Evolutionary conservation across 2,797 vertebrate species (phyloP), one percentile per base, ranked within the genome.

Genomic region (Oreortyx pictus): DNA sequence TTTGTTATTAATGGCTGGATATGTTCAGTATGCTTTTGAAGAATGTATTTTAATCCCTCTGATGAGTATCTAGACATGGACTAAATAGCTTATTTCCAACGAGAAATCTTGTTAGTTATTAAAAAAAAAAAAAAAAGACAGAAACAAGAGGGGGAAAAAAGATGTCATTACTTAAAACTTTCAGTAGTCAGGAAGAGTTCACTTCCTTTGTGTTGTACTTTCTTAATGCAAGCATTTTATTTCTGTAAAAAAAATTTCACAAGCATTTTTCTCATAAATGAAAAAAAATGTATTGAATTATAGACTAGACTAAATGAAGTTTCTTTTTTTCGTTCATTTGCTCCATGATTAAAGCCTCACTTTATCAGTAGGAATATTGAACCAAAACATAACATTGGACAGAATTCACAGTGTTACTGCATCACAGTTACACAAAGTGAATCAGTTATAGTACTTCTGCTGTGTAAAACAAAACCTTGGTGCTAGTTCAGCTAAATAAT

Each of bases 81-180:
- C 39, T 64, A 85, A 94, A 94, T 78, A 89, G 56, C 31, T 88
- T 43, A 92, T 91, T 92, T 92, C 90, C 85, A 66, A 76, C 46
- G 79, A 93, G 89, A 83, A 92, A 92, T 81, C 73, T 70, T 86
- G 76, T 17, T 78, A 44, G 49, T 29, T 44, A 7, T 29, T 59
- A 78, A n/a, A 70, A 2, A 5, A 19, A 29, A 7, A 67, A 33
- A 37, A 16, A 17, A 61, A 11, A 41, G 14, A 37, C 37, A 16
- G 49, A 29, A 7, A 17, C 6, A 19, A 15, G 7, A 12, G 2
- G 4, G 9, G 6, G 5, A 2, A 4, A 14, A 9, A 50, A 52
- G 25, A 71, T 44, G 47, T 77, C 47, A 82, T 85, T 90, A 29
- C 8, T 87, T 83, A 61, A 29, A 87, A 90, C 46, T 35, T 68